Base-by-base conservation (phyloP, 2,113 vertebrate genomes). In the Pachycephala philippinensis region DNA sequence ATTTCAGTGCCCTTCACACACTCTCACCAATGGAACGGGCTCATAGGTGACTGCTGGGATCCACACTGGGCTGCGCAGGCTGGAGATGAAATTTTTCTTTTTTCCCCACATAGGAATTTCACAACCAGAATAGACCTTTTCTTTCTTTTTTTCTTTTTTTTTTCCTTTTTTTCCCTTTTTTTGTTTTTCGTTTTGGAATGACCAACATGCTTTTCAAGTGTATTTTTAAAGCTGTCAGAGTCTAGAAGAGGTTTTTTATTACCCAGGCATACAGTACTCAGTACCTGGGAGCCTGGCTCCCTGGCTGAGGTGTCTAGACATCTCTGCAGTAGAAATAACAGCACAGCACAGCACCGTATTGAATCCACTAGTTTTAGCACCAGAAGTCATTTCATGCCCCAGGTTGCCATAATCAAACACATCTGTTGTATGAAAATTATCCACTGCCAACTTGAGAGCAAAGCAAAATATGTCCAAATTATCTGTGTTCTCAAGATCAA, bases 241-340 rank as follows among this genome's bases (percentile, higher is more conserved):
- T 75, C 49, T 68, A 68, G 50, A 85, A 83, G 66, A 66, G 59
- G 61, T 7, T 56, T 90, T 87, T 71, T 59, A 33, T 78, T 66
- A 27, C 39, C 37, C 13, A 80, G 23, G 37, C 59, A 60, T 28
- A 27, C 11, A 33, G 42, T 33, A 27, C 60, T 81, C 53, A 52
- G 35, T 82, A 91, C 70, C 39, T 87, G 63, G 59, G 60, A 77
- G 84, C 61, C 47, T 37, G 66, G 63, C 70, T 95, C 87, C 84
- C 91, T 83, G 45, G 66, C 42, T 77, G 71, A 90, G 79, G 78
- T 80, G 93, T 95, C 96, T 74, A 96, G 90, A 95, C 95, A 87
- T 83, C 79, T 90, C 93, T 76, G 84, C 93, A 93, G 87, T 72
- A 77, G 50, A 80, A 89, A 72, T 60, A 71, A 61, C 61, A 52